Base-by-base conservation (phyloP, 2,888 invertebrate species). In the Hemicrepidius hirtus region DNA sequence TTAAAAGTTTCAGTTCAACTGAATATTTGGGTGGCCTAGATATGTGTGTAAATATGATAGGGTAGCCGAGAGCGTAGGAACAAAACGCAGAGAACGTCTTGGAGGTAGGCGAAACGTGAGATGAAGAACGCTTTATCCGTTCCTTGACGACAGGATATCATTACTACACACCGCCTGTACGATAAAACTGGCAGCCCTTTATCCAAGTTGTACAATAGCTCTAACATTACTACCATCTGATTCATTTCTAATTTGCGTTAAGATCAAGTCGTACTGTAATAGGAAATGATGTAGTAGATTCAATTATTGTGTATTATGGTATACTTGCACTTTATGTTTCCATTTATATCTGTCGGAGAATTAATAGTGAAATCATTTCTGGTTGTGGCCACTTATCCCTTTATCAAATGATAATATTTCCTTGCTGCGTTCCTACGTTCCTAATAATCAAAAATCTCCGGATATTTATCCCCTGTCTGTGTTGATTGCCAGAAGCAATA, bases 161-260 rank as follows among this genome's bases (percentile, higher is more conserved):
- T 77, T 77, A 74, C 70, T 63, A 75, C 69, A 75, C 73, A 75
- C 67, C 75, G 74, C 74, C 65, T 68, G 73, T 74, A 75, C 75
- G 74, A 77, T 77, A 71, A 68, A 62, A 68, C 73, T 70, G 66
- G 68, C 75, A 70, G 73, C 64, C 75, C 74, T 72, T 75, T 77
- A 75, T 75, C 70, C 73, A 68, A 60, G 28, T 71, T 75, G 63
- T 69, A 76, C 71, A 76, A 75, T 73, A 71, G 73, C 71, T 63
- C 65, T 50, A 71, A 65, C 68, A 71, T 71, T 74, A 67, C 73
- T 62, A 64, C 63, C 57, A 75, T 59, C 73, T 75, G 74, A 75
- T 76, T 75, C 75, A 76, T 76, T 73, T 75, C 72, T 76, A 76
- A 76, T 76, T 75, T 71, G 68, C 71, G 32, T 64, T 60, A 18